phyloP scores from a whole-genome alignment of 2,113 vertebrate species.

The Coturnix japonica region DNA sequence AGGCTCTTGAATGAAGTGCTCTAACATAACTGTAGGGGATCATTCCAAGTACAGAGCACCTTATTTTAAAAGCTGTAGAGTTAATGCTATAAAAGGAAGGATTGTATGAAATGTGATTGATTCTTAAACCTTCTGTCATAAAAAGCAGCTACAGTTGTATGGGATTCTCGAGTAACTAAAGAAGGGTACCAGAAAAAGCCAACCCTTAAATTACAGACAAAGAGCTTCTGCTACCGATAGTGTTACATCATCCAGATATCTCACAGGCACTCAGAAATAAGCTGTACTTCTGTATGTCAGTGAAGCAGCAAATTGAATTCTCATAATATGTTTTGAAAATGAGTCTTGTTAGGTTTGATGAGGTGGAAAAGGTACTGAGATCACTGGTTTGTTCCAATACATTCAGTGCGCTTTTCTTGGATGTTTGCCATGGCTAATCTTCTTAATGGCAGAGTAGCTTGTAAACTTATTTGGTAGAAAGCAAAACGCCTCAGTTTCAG shows the following conservation, averaged over 20 bases:
- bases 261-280: conserved; percentile 64
- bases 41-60: background rate
- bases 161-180: conserved; percentile 22
- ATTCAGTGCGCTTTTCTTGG: conserved; percentile 77
- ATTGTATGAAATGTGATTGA: conserved; percentile 3
- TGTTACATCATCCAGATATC: conserved; percentile 52
- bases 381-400: conserved; percentile 82
- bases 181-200: conserved; percentile 44
- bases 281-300: conserved; percentile 72
- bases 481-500: conserved; percentile 38
- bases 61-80: background rate
- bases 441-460: conserved; percentile 83
- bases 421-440: conserved; percentile 83
- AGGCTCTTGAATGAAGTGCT: background rate
- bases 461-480: conserved; percentile 76
- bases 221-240: conserved; percentile 42
- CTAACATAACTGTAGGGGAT: background rate
- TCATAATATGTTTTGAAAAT: conserved; percentile 83
- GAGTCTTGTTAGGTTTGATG: conserved; percentile 85
- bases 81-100: conserved; percentile 15
- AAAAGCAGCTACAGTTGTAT: background rate
- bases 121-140: background rate
- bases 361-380: conserved; percentile 83
- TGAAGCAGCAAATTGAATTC: conserved; percentile 91
- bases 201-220: conserved; percentile 65